Evolutionary conservation across 2,888 invertebrate genomes (phyloP).

Genomic region (Agrotis ipsilon): DNA sequence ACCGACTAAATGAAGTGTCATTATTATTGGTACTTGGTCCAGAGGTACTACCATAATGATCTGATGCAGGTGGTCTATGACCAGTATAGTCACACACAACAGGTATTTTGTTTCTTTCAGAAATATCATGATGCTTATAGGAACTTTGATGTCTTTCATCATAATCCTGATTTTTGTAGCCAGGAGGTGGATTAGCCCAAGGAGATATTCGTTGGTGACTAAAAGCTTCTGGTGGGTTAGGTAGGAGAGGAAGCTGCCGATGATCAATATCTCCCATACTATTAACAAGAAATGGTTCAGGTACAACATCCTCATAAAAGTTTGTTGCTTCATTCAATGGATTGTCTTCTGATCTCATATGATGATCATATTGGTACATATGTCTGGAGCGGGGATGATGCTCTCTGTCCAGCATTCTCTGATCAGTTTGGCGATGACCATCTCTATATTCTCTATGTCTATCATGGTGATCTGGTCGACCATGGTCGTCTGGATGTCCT

Average conservation of each 20-base stretch:
- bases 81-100: slow-evolving; percentile 76
- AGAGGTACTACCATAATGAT: slow-evolving; percentile 83
- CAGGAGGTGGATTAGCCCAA: slow-evolving; percentile 72
- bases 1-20: slow-evolving; percentile 81
- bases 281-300: slow-evolving; percentile 72
- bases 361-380: slow-evolving; percentile 65
- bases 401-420: slow-evolving; percentile 70
- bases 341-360: slow-evolving; percentile 66
- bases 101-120: slow-evolving; percentile 72
- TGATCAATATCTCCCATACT: slow-evolving; percentile 85
- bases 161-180: slow-evolving; percentile 68
- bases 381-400: slow-evolving; percentile 66
- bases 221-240: slow-evolving; percentile 59
- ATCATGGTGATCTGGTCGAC: slow-evolving; percentile 69
- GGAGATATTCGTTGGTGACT: slow-evolving; percentile 63
- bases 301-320: slow-evolving; percentile 66
- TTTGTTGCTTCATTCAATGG: slow-evolving; percentile 58
- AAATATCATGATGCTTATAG: slow-evolving; percentile 67
- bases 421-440: slow-evolving; percentile 62
- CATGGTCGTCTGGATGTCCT: slow-evolving; percentile 65
- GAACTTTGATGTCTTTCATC: slow-evolving; percentile 72
- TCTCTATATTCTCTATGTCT: slow-evolving; percentile 73
- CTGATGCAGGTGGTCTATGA: slow-evolving; percentile 87
- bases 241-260: slow-evolving; percentile 65
- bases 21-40: slow-evolving; percentile 79